A percentile compares a stretch with the other conserved stretches of the same genome.
Conservation (phyloP, 2,113 vertebrate species). For the Phocoena sinus region DNA sequence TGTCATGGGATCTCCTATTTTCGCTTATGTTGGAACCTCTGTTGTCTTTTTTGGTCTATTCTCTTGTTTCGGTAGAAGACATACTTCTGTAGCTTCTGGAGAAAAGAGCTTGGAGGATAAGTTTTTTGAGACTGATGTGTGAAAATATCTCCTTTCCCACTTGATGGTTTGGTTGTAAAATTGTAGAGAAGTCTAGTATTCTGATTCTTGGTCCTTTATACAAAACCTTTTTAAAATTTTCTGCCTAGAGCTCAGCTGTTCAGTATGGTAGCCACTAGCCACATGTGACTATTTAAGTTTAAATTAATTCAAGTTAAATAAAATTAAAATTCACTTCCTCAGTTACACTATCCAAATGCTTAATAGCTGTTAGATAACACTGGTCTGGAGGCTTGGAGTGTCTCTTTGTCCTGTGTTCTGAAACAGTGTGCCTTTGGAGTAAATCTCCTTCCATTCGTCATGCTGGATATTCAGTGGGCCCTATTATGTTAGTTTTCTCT, state of each 20-base stretch:
- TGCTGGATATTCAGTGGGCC: background rate
- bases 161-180: background rate
- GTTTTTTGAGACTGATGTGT: background rate
- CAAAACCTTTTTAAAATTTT: background rate
- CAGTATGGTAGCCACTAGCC: background rate
- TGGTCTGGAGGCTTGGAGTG: background rate
- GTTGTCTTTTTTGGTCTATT: background rate
- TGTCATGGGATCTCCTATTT: background rate
- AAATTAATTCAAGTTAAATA: background rate
- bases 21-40: background rate
- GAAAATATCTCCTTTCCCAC: background rate
- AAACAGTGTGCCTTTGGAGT: background rate
- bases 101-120: background rate
- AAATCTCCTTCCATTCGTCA: background rate
- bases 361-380: background rate
- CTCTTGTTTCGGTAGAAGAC: background rate
- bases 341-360: background rate
- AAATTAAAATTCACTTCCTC: background rate
- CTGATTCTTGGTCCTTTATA: background rate
- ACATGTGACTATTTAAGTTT: background rate
- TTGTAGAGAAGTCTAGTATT: background rate
- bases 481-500: background rate
- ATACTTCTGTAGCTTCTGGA: background rate
- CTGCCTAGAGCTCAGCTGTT: background rate
- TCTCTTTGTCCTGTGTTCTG: background rate